A percentile compares a stretch with the other conserved stretches of the same genome.
These are phyloP conservation scores for Neodiprion virginianus DNA, from an alignment of 1,140 invertebrate genomes.

Conservation along the genomic window DNA sequence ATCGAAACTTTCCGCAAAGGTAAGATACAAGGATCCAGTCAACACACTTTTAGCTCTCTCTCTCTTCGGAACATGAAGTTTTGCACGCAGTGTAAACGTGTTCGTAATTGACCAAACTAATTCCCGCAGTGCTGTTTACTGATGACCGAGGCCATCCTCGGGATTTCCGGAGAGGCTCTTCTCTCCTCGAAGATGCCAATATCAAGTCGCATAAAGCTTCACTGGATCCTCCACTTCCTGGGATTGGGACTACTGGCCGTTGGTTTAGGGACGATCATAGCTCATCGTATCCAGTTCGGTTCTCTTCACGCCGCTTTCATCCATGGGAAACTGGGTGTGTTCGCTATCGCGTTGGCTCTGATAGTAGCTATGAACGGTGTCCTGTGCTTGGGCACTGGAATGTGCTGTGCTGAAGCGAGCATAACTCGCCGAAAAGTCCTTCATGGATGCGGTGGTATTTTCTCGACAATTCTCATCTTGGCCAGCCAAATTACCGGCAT, in stretches of 20 bases:
- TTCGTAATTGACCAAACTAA: background rate
- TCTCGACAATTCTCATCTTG: slow-evolving; percentile 42
- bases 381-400: slow-evolving; percentile 40
- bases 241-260: slow-evolving; percentile 44
- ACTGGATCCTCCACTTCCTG: slow-evolving; percentile 50
- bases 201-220: slow-evolving; percentile 43
- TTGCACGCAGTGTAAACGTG: too few species aligned
- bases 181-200: slow-evolving; percentile 39
- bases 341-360: slow-evolving; percentile 40
- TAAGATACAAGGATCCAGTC: background rate
- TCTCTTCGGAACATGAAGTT: too few species aligned
- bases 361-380: slow-evolving; percentile 44
- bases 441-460: slow-evolving; percentile 50
- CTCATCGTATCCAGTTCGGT: slow-evolving; percentile 41
- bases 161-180: slow-evolving; percentile 50
- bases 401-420: slow-evolving; percentile 44
- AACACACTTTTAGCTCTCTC: too few species aligned
- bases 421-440: slow-evolving; percentile 48
- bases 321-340: slow-evolving; percentile 48
- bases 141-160: slow-evolving; percentile 48
- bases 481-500: slow-evolving; percentile 52
- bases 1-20: too few species aligned
- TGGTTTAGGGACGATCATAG: slow-evolving; percentile 49
- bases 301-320: slow-evolving; percentile 41
- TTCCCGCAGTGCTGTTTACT: slow-evolving; percentile 48